These are phyloP conservation scores for Poecilia wingei DNA, from an alignment of 2,797 vertebrate genomes.

Conservation along the genomic window DNA sequence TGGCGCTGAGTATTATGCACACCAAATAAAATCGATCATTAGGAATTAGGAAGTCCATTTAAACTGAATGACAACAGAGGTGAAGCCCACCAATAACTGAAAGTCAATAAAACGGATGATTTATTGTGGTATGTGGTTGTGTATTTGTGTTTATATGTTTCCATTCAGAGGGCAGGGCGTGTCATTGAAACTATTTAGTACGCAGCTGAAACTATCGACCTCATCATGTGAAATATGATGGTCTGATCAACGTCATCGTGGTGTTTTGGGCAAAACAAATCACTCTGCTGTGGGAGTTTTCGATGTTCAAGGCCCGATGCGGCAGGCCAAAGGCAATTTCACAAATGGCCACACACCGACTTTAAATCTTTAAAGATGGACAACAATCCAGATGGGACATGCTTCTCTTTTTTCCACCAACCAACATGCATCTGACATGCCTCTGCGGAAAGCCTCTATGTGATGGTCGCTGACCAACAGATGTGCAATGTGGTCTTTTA, in stretches of 20 bases:
- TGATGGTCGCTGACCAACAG: slow-evolving; percentile 12
- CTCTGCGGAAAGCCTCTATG: slow-evolving; percentile 13
- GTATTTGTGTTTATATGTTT: slow-evolving; percentile 33
- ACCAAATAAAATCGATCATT: slow-evolving; percentile 55
- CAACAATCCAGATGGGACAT: slow-evolving; percentile 39
- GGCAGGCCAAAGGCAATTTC: slow-evolving; percentile 67
- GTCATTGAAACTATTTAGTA: slow-evolving; percentile 21
- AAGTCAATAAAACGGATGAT: slow-evolving; percentile 50
- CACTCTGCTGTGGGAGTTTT: slow-evolving; percentile 50
- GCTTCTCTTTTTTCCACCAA: slow-evolving; percentile 22
- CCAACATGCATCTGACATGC: slow-evolving; percentile 21
- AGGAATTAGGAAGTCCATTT: slow-evolving; percentile 42
- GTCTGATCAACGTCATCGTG: slow-evolving; percentile 9
- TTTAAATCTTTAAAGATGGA: slow-evolving; percentile 69
- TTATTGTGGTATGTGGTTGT: slow-evolving; percentile 1
- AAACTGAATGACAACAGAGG: slow-evolving; percentile 52
- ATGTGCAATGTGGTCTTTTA: not conserved
- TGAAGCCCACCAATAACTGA: slow-evolving; percentile 59
- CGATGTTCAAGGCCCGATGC: slow-evolving; percentile 65
- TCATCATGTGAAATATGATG: slow-evolving; percentile 33
- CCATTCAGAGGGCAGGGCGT: slow-evolving; percentile 15
- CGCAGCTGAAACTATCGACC: slow-evolving; percentile 29
- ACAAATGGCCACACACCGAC: slow-evolving; percentile 73
- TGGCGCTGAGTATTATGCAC: slow-evolving; percentile 52
- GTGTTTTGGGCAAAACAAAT: slow-evolving; percentile 57